Conservation (phyloP, 2,113 vertebrate species). For the Pseudopodoces humilis region DNA sequence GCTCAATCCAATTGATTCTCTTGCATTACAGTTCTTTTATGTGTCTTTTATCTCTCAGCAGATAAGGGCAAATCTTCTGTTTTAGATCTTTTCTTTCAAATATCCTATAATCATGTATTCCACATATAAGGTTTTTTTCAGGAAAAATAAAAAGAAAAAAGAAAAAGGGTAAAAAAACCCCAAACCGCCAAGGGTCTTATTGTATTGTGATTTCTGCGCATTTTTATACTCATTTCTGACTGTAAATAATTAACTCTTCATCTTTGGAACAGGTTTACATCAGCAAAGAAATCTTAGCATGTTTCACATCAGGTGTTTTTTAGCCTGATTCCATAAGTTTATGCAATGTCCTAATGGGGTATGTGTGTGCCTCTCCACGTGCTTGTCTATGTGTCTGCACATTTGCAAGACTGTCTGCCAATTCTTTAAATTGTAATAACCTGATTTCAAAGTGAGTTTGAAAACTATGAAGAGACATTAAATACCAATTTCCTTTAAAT, state of each 20-base stretch:
- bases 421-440: background rate
- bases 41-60: background rate
- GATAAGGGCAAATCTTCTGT: slow-evolving; percentile 3
- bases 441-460: background rate
- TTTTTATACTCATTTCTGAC: background rate
- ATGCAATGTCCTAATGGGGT: rapidly evolving
- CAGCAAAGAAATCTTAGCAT: background rate
- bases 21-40: background rate
- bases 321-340: background rate
- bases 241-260: background rate
- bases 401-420: background rate
- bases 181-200: rapidly evolving
- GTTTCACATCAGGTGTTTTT: background rate
- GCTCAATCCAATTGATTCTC: slow-evolving; percentile 56
- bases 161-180: rapidly evolving
- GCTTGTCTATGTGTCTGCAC: background rate
- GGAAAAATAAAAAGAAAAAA: rapidly evolving
- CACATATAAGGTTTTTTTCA: background rate
- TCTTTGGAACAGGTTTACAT: background rate
- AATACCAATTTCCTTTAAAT: background rate
- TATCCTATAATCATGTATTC: background rate
- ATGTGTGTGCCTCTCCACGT: rapidly evolving
- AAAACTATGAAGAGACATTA: background rate
- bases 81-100: background rate
- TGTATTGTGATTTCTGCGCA: background rate